Percentiles rank a stretch among this genome's conserved stretches.
These are phyloP conservation scores for Meteorus cinctellus DNA, from an alignment of 2,888 invertebrate genomes.

Conservation along the genomic window DNA sequence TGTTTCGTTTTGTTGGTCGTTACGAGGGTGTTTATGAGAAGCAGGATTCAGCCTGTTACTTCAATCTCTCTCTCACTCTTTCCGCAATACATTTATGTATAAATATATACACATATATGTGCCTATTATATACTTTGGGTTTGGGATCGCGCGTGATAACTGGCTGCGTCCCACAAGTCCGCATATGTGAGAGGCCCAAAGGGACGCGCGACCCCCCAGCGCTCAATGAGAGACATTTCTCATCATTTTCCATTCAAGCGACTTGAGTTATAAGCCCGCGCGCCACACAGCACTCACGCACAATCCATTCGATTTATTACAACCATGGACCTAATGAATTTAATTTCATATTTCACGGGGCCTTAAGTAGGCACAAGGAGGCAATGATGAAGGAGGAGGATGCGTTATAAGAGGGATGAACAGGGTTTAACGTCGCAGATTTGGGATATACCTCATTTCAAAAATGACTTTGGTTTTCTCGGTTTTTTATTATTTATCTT, in stretches of 20 bases:
- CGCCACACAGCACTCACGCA: slow-evolving; percentile 57
- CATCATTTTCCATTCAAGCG: slow-evolving; percentile 71
- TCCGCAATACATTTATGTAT: slow-evolving; percentile 16
- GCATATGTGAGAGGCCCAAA: slow-evolving; percentile 10
- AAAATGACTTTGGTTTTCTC: slow-evolving; percentile 18
- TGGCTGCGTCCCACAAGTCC: slow-evolving; percentile 29
- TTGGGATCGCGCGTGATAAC: slow-evolving; percentile 33
- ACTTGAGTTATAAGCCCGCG: slow-evolving; percentile 68
- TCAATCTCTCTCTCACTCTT: slow-evolving; percentile 14
- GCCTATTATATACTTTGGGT: slow-evolving; percentile 10
- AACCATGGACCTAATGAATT: slow-evolving; percentile 71
- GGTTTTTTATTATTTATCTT: slow-evolving; percentile 25
- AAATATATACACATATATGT: slow-evolving; percentile 16
- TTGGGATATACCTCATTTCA: slow-evolving; percentile 28
- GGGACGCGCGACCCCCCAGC: slow-evolving; percentile 66
- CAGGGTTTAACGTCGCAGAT: slow-evolving; percentile 26
- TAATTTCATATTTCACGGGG: slow-evolving; percentile 72
- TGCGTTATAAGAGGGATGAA: slow-evolving; percentile 27
- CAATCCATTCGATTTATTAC: slow-evolving; percentile 72
- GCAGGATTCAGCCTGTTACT: slow-evolving; percentile 39
- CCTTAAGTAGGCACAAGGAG: slow-evolving; percentile 64
- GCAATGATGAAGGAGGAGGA: slow-evolving; percentile 19
- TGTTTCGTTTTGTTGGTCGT: slow-evolving; percentile 53
- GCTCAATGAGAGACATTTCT: slow-evolving; percentile 73
- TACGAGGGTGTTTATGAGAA: slow-evolving; percentile 66